A percentile compares a stretch with the other conserved stretches of the same genome.
These are phyloP conservation scores for Callocephalon fimbriatum DNA, from an alignment of 2,113 vertebrate genomes.

Conservation along the genomic window DNA sequence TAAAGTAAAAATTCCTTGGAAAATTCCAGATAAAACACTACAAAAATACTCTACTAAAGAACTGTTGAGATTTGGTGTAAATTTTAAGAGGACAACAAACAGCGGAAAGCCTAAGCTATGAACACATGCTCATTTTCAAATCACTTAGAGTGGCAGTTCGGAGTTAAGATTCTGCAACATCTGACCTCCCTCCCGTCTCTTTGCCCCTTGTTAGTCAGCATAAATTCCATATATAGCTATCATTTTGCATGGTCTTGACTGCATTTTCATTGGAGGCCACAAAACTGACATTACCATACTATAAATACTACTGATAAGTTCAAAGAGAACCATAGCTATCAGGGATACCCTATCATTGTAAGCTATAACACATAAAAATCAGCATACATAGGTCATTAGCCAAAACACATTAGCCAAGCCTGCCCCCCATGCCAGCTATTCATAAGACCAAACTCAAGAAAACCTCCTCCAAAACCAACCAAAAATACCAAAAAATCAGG, in stretches of 20 bases:
- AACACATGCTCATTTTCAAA: not conserved
- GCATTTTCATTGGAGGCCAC: not conserved
- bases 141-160: not conserved
- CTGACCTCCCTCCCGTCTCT: not conserved
- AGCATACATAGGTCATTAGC: not conserved
- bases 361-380: not conserved
- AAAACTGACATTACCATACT: not conserved
- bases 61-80: not conserved
- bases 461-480: rapidly evolving
- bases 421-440: not conserved
- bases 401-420: not conserved
- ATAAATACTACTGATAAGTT: not conserved
- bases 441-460: not conserved
- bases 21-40: not conserved
- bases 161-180: not conserved
- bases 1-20: not conserved
- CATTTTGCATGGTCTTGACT: not conserved
- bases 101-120: not conserved
- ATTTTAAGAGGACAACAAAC: not conserved
- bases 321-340: not conserved
- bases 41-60: not conserved
- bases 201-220: not conserved
- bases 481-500: not conserved
- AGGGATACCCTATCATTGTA: not conserved
- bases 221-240: not conserved